Evolutionary conservation across 2,888 invertebrate species (phyloP).

Genomic region (Ypsolopha scabrella): DNA sequence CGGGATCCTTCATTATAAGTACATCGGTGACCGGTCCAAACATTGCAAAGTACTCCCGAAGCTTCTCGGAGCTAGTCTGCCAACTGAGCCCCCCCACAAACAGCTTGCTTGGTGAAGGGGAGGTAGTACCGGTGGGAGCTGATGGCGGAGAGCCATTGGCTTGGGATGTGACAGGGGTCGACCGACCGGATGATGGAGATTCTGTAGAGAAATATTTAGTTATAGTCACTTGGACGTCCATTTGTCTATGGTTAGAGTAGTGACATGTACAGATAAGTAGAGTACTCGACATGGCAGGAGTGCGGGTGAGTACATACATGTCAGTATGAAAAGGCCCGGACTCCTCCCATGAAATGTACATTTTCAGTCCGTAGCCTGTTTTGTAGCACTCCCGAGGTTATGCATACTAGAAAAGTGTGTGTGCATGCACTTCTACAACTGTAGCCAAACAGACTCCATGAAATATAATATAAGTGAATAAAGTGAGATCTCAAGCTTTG

Average conservation of each 20-base stretch:
- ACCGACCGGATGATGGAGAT: constrained; percentile 77
- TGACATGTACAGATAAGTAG: too few relatives aligned
- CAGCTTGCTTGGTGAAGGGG: constrained; percentile 83
- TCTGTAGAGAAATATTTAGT: constrained; percentile 34
- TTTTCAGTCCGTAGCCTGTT: too few relatives aligned
- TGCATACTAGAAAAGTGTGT: too few relatives aligned
- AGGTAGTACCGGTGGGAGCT: constrained; percentile 37
- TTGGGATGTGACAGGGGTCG: constrained; percentile 71
- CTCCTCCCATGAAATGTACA: too few relatives aligned
- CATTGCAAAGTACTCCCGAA: constrained; percentile 93
- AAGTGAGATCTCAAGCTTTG: not conserved
- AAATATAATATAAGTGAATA: too few relatives aligned
- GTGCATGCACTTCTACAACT: too few relatives aligned
- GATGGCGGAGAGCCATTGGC: constrained; percentile 27
- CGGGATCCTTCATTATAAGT: constrained; percentile 94
- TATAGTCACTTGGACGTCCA: not conserved
- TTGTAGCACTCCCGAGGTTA: too few relatives aligned
- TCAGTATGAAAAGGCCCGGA: too few relatives aligned
- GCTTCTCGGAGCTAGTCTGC: constrained; percentile 93
- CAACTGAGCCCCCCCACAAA: constrained; percentile 94
- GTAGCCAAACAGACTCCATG: too few relatives aligned
- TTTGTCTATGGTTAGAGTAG: too few relatives aligned
- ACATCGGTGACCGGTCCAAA: constrained; percentile 93
- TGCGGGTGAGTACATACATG: too few relatives aligned
- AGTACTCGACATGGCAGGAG: too few relatives aligned